Evolutionary conservation across 2,888 invertebrate species (phyloP), one percentile per base, ranked within the genome.

Genomic region (Mactromeris polynyma): DNA sequence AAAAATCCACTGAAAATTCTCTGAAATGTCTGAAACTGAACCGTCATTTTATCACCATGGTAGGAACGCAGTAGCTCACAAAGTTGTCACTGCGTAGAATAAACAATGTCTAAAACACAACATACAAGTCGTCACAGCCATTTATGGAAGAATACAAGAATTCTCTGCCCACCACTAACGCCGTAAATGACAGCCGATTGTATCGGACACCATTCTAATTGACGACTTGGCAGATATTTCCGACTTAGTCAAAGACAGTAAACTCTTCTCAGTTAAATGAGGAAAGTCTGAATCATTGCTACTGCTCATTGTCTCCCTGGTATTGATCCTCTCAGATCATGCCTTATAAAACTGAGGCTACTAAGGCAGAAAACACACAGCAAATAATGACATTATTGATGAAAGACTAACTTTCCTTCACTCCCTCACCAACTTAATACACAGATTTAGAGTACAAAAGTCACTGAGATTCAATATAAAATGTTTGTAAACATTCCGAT

Each of bases 31-130:
- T 26, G n/a, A 64, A 7, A 6, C 26, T 7, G 19, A 26, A n/a
- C 26, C 6, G 1, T 6, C 26, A 64, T 64, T 64, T n/a, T 26
- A n/a, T 64, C 26, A 26, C 58, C 58, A 26, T 26, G 26, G n/a
- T 26, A 7, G 26, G 26, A 64, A 58, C 4, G 3, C n/a, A 26
- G 58, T 64, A 7, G 58, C 58, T 64, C 58, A 64, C 26, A 1
- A 19, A 51, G 19, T 9, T 17, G 51, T 17, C 26, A 64, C n/a
- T 64, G 21, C n/a, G n/a, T 64, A 64, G 58, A 64, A 64, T 26
- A 64, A 64, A 64, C 58, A 64, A 64, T 64, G 58, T n/a, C 58
- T 64, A n/a, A 26, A n/a, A 26, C 58, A 64, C 26, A 64, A 64
- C 58, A 26, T 64, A 9, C 58, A 64, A n/a, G 26, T n/a, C 11